Base-by-base conservation (phyloP, 2,113 vertebrate genomes). In the Diglossa brunneiventris region DNA sequence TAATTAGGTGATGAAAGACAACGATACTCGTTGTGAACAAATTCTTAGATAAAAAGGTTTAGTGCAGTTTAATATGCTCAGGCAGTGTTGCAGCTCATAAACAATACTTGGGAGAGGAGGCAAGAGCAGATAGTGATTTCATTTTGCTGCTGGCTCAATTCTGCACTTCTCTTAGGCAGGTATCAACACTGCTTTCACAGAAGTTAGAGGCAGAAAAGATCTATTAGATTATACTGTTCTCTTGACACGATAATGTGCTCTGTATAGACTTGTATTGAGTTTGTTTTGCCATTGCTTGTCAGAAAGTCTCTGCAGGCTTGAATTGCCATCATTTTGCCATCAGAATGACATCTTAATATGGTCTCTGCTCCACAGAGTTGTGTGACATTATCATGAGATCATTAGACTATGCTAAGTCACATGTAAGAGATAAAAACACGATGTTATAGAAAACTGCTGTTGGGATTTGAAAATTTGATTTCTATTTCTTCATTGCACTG, bases 301-400 rank as follows among this genome's bases (percentile, higher is more conserved):
- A 97, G 87, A 68, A 92, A 91, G 69, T 85, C 94, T 94, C 95
- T 18, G 44, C 59, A 83, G 89, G 80, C 90, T 88, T 64, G 78
- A 94, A 94, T 93, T 96, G 94, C 82, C 92, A 89, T 96, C 79
- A 96, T 97, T 96, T 97, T 97, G 82, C 88, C 94, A 87, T 97
- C 93, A 97, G 91, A 95, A 87, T 96, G 95, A 97, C 92, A 95
- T 97, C 93, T 97, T 97, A 97, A 97, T 97, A 96, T 15, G 89
- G 92, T 90, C 90, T 89, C 66, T 83, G 92, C 79, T 97, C 84
- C 55, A 83, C 72, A 46, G 82, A 95, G 93, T 90, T 96, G 87
- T 63, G 70, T 92, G 96, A 94, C 90, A 95, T 89, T 97, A 94
- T 88, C 90, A 91, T 91, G 90, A 96, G 89, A 96, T 96, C 93